Evolutionary conservation across 2,888 invertebrate species (phyloP), one percentile per base, ranked within the genome.

Genomic region (Halocaridina rubra): DNA sequence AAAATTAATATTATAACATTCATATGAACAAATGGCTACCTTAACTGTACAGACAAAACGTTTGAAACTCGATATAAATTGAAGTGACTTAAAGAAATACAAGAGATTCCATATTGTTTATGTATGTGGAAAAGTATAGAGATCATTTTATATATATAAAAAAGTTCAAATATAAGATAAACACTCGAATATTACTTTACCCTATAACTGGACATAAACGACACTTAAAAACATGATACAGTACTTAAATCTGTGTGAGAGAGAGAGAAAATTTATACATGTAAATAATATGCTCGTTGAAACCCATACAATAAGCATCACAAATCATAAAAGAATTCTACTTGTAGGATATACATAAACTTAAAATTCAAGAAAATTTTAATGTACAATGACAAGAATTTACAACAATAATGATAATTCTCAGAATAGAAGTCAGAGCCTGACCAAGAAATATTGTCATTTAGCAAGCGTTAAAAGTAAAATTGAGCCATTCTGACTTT

Each of bases 81-180:
- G 76, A 82, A 61, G 69, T 75, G 75, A 76, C 76, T 82, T 69
- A 72, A 39, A 30, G 46, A 74, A 74, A 75, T 67, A 82, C 81
- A 82, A 32, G 76, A 32, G 77, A 76, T 82, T 82, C 81, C 76
- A 39, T 82, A 81, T 74, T 75, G 75, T 74, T 81, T 64, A 39
- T 75, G 57, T 82, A 82, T 69, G 67, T 76, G 69, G 81, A 82
- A 82, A 80, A 77, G 77, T 69, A 69, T 69, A 69, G 77, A 77
- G 77, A 77, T 71, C 76, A 77, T 82, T 82, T 77, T 76, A 77
- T 77, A 82, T 82, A 71, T n/a, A n/a, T n/a, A n/a, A n/a, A 82
- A 82, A 77, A 82, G 30, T 77, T 29, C 53, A 81, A 76, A 77
- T 81, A 81, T 39, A 69, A 76, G 75, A 82, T 82, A 77, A 77